phyloP scores from a whole-genome alignment of 2,888 invertebrate species.

The Himalopsyche anomala region DNA sequence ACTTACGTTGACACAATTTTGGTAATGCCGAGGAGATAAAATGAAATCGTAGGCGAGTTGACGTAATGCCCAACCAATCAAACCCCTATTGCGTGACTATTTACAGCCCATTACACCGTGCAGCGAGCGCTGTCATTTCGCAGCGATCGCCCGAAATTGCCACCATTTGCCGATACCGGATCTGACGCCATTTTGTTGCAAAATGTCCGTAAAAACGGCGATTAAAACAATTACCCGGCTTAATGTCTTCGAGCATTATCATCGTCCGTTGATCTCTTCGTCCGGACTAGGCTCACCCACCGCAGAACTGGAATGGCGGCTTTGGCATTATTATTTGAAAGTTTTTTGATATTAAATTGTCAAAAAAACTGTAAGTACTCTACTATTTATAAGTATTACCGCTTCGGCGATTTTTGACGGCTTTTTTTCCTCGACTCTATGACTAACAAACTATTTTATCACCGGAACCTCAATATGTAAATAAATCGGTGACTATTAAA shows the following conservation, averaged over 20 bases:
- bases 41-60: no score
- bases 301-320: conserved; percentile 23
- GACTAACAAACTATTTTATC: no score
- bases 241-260: conserved; percentile 42
- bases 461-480: no score
- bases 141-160: conserved; percentile 33
- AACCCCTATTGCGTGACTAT: neutral
- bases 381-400: no score
- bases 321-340: neutral
- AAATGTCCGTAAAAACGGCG: conserved; percentile 22
- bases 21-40: no score
- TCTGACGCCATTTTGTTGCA: conserved; percentile 34
- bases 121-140: neutral
- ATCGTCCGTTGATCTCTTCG: conserved; percentile 32
- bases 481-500: no score
- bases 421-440: no score
- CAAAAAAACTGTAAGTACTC: conserved; percentile 2
- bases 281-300: conserved; percentile 19
- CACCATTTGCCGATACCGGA: conserved; percentile 29
- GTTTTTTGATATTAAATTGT: neutral
- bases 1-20: no score
- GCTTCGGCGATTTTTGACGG: no score
- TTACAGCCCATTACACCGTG: neutral
- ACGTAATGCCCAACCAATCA: conserved; percentile 1
- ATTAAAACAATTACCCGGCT: conserved; percentile 42